These are phyloP conservation scores for Sycophila sp. DNA, from an alignment of 1,140 invertebrate genomes.

Conservation along the genomic window DNA sequence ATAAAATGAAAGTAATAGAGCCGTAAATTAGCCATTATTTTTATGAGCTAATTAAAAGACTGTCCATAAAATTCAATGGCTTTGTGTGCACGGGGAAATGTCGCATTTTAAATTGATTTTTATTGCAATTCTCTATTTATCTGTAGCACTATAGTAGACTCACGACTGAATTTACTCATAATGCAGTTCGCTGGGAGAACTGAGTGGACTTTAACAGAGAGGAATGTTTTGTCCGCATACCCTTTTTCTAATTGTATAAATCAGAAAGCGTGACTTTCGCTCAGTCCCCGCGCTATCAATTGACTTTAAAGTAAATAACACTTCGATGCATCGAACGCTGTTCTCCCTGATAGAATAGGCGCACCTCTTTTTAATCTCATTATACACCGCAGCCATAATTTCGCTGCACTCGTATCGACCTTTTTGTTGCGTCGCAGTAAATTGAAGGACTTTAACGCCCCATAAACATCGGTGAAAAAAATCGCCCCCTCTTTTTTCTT, in stretches of 20 bases:
- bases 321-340: constrained; percentile 1
- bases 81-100: too few relatives aligned
- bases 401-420: too few relatives aligned
- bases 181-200: too few relatives aligned
- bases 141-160: too few relatives aligned
- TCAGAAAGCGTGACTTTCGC: constrained; percentile 19
- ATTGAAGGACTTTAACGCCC: too few relatives aligned
- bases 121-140: neutral
- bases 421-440: too few relatives aligned
- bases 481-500: neutral
- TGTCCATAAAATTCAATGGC: too few relatives aligned
- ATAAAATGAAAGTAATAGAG: too few relatives aligned
- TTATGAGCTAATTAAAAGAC: too few relatives aligned
- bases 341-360: neutral
- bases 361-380: constrained; percentile 4
- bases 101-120: neutral
- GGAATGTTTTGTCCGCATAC: neutral
- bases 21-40: too few relatives aligned
- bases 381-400: neutral
- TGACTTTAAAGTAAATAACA: constrained; percentile 1
- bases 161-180: too few relatives aligned
- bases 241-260: constrained; percentile 2
- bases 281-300: neutral
- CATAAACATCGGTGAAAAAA: too few relatives aligned
- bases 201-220: neutral